Evolutionary conservation across 2,797 vertebrate species (phyloP).

Genomic region (Denticeps clupeoides): DNA sequence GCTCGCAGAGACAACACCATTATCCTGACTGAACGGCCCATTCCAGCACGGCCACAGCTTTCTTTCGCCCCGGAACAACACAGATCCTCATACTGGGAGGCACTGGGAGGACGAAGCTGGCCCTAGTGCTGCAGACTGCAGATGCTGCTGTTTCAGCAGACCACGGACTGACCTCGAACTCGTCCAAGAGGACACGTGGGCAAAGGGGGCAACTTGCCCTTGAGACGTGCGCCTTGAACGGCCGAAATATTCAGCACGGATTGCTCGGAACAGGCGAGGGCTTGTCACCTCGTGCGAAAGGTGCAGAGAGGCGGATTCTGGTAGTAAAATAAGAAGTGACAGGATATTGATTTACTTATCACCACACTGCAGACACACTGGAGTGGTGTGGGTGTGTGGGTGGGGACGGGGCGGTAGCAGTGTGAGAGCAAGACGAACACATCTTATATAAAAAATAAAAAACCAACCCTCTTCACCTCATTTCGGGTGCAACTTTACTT

Average conservation of each 20-base stretch:
- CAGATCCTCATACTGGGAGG: no score
- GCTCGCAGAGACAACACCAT: background rate
- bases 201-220: constrained; percentile 50
- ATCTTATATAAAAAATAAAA: no score
- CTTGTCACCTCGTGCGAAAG: constrained; percentile 68
- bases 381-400: constrained; percentile 60
- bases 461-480: no score
- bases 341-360: constrained; percentile 80
- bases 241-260: constrained; percentile 26
- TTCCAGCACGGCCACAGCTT: no score
- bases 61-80: no score
- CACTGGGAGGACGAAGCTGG: no score
- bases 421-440: no score
- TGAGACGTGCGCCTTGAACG: constrained; percentile 24
- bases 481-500: no score
- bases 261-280: constrained; percentile 46
- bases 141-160: no score
- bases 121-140: no score
- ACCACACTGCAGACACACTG: constrained; percentile 64
- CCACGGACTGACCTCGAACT: no score
- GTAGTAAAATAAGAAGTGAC: constrained; percentile 72
- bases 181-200: no score
- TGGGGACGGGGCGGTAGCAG: constrained; percentile 22
- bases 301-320: constrained; percentile 64
- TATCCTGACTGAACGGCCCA: background rate